Percentiles rank a stretch among this genome's conserved stretches.
Conservation (phyloP, 2,113 vertebrate species). For the Clarias batrachus region DNA sequence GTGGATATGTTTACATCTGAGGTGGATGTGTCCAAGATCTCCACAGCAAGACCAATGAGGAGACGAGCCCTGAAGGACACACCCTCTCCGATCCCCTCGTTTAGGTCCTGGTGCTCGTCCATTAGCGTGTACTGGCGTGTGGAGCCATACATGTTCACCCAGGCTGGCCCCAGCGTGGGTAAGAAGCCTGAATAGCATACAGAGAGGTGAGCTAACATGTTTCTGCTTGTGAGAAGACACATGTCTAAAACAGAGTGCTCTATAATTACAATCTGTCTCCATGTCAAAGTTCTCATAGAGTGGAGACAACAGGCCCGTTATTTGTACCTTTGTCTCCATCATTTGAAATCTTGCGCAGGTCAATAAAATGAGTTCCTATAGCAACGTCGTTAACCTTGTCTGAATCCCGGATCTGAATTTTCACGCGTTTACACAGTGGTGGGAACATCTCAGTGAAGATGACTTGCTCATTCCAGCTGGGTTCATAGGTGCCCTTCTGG, state of each 20-base stretch:
- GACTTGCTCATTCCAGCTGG: slow-evolving; percentile 94
- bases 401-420: slow-evolving; percentile 92
- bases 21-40: slow-evolving; percentile 90
- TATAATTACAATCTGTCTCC: neutral
- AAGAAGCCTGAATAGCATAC: slow-evolving; percentile 80
- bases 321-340: slow-evolving; percentile 95
- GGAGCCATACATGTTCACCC: slow-evolving; percentile 98
- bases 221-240: slow-evolving; percentile 5
- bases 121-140: slow-evolving; percentile 92
- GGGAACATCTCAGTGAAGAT: slow-evolving; percentile 97
- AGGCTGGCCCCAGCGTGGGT: slow-evolving; percentile 90
- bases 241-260: neutral
- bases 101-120: slow-evolving; percentile 97
- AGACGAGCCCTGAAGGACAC: slow-evolving; percentile 95
- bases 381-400: slow-evolving; percentile 97
- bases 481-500: slow-evolving; percentile 96
- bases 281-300: slow-evolving; percentile 1
- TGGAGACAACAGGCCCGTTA: neutral
- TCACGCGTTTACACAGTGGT: slow-evolving; percentile 90
- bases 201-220: neutral
- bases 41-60: slow-evolving; percentile 84
- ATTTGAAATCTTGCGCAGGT: slow-evolving; percentile 89
- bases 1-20: slow-evolving; percentile 86
- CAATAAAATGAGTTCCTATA: slow-evolving; percentile 95
- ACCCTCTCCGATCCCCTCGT: slow-evolving; percentile 91